phyloP scores from a whole-genome alignment of 1,140 invertebrate genomes.

The Drosophila trapezifrons region DNA sequence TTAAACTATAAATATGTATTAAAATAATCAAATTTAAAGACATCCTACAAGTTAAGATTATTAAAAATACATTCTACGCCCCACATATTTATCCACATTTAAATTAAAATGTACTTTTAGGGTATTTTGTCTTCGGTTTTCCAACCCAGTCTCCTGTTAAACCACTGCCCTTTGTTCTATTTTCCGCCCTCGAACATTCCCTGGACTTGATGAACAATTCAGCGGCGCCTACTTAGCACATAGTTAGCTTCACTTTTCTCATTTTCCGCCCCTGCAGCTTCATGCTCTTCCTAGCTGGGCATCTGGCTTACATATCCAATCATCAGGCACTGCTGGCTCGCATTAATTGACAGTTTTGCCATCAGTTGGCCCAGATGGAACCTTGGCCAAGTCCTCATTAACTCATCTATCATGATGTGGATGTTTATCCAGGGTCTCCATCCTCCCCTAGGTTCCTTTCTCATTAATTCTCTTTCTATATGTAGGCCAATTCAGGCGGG shows the following conservation, averaged over 20 bases:
- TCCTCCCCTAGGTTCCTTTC: background rate
- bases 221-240: slow-evolving; percentile 18
- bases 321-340: slow-evolving; percentile 39
- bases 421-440: slow-evolving; percentile 15
- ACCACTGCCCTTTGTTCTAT: background rate
- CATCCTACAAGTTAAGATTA: no score
- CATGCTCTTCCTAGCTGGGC: no score
- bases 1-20: no score
- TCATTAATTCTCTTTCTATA: slow-evolving; percentile 38
- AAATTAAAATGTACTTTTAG: background rate
- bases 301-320: slow-evolving; percentile 13
- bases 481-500: slow-evolving; percentile 52
- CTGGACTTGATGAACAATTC: slow-evolving; percentile 13
- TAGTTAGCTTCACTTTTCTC: slow-evolving; percentile 6
- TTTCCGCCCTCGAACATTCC: background rate
- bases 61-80: no score
- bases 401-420: slow-evolving; percentile 60
- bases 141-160: background rate
- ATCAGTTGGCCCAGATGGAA: slow-evolving; percentile 34
- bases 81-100: no score
- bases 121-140: background rate
- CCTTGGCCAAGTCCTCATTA: slow-evolving; percentile 51
- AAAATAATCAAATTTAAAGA: no score
- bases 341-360: slow-evolving; percentile 61
- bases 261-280: slow-evolving; percentile 2